Evolutionary conservation across 2,888 invertebrate species (phyloP).

Genomic region (Entomobrya multifasciata): DNA sequence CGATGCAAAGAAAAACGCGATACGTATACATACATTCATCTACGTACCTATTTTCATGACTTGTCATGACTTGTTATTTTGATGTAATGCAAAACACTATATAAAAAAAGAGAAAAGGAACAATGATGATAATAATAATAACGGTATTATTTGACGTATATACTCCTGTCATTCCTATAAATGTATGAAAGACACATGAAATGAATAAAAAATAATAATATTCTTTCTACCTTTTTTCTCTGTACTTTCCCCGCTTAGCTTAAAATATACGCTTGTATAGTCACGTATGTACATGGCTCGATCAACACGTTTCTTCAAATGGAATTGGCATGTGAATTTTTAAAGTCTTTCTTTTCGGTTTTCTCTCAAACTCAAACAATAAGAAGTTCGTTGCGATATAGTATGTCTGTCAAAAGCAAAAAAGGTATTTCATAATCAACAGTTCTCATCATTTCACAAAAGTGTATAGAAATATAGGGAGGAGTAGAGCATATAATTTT

Average conservation of each 20-base stretch:
- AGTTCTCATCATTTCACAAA: constrained; percentile 22
- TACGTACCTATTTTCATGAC: no score
- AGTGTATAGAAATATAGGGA: not conserved
- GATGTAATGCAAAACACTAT: no score
- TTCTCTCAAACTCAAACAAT: constrained; percentile 6
- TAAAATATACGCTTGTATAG: not conserved
- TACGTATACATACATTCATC: no score
- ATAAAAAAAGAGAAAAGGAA: no score
- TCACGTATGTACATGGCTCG: no score
- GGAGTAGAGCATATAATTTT: not conserved
- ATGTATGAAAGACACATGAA: no score
- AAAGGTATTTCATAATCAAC: not conserved
- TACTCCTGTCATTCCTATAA: no score
- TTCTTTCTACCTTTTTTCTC: not conserved
- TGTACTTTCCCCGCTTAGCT: not conserved
- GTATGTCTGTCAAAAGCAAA: no score
- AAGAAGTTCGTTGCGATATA: not conserved
- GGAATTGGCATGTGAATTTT: constrained; percentile 56
- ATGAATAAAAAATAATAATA: not conserved
- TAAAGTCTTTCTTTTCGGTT: constrained; percentile 42
- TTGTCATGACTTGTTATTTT: no score
- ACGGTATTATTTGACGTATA: no score
- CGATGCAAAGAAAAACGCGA: no score
- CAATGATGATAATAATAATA: no score
- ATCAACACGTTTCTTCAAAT: constrained; percentile 44